Conservation (phyloP, 2,113 vertebrate genomes). For the Thymallus thymallus region DNA sequence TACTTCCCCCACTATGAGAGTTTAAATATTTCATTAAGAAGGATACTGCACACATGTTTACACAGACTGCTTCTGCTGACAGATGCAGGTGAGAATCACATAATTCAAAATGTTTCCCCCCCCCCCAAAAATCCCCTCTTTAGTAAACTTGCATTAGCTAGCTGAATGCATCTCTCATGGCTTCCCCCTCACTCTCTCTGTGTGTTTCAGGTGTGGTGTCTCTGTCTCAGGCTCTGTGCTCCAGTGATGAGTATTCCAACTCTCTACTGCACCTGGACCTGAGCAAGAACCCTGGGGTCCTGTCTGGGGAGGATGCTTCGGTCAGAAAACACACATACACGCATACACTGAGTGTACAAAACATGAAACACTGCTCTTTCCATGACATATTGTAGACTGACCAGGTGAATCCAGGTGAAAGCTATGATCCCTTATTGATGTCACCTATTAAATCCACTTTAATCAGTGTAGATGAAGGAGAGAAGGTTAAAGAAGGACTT, state of each 20-base stretch:
- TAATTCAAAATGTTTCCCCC: too few relatives aligned
- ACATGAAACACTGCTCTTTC: too few relatives aligned
- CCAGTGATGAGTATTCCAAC: slow-evolving; percentile 86
- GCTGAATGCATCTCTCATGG: neutral
- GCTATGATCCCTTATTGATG: too few relatives aligned
- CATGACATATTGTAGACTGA: too few relatives aligned
- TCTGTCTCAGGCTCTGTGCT: slow-evolving; percentile 86
- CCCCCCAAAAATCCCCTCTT: too few relatives aligned
- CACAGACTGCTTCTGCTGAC: neutral
- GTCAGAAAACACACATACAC: slow-evolving; percentile 68
- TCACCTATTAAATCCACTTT: too few relatives aligned
- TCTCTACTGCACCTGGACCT: slow-evolving; percentile 88
- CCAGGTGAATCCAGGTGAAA: too few relatives aligned
- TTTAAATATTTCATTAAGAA: neutral
- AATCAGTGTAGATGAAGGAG: too few relatives aligned
- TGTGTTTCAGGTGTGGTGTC: slow-evolving; percentile 79
- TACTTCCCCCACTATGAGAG: neutral
- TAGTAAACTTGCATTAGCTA: neutral
- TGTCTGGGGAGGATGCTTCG: slow-evolving; percentile 85
- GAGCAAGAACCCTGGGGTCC: slow-evolving; percentile 87
- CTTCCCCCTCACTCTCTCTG: neutral
- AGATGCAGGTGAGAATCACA: neutral
- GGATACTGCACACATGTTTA: neutral
- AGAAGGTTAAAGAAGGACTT: too few relatives aligned
- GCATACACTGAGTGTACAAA: neutral